A percentile compares a stretch with the other conserved stretches of the same genome.
Evolutionary conservation across 2,113 vertebrate species (phyloP).

Genomic region (Bufo bufo): DNA sequence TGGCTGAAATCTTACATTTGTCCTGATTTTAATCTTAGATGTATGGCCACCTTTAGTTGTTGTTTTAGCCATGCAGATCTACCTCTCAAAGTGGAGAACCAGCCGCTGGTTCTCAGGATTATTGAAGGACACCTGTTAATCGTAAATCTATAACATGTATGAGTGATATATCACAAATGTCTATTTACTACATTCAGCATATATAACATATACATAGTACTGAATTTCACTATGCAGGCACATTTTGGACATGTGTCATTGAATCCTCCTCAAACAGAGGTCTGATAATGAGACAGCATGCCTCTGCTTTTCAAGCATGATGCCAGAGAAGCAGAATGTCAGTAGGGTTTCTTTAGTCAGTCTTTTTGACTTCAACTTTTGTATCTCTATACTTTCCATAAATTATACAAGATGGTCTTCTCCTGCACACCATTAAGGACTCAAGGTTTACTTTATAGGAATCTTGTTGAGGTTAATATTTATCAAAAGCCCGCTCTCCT

Average conservation of each 20-base stretch:
- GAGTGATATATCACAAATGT: background rate
- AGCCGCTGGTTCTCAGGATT: background rate
- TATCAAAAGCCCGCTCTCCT: slow-evolving; percentile 6
- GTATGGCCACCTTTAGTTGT: background rate
- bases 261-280: background rate
- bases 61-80: background rate
- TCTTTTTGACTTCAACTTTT: background rate
- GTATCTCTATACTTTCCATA: background rate
- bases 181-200: background rate
- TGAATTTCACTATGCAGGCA: background rate
- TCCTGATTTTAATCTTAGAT: too few species aligned
- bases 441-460: slow-evolving; percentile 9
- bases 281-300: background rate
- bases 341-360: background rate
- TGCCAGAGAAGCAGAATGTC: background rate
- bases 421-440: slow-evolving; percentile 3
- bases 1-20: too few species aligned
- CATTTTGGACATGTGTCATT: background rate
- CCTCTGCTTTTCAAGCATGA: background rate
- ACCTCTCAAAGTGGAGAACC: background rate
- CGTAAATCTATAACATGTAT: background rate
- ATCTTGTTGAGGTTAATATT: slow-evolving; percentile 19
- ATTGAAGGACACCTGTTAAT: background rate
- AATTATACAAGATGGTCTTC: background rate
- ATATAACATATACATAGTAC: background rate